Conservation (phyloP, 2,797 vertebrate species). For the Malacoctenus gilli region DNA sequence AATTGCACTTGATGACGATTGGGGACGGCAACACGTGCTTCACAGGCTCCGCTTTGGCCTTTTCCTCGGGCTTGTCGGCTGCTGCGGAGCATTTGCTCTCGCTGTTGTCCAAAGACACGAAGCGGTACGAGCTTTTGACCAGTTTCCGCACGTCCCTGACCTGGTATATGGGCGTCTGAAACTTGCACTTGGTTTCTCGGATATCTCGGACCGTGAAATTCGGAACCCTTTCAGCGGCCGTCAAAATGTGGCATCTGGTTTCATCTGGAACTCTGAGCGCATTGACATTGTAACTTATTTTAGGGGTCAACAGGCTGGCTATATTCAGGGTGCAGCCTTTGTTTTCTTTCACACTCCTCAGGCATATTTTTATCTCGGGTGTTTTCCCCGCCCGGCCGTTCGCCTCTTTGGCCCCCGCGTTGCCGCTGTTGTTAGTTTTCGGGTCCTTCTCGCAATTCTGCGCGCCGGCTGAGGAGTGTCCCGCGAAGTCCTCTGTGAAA, state of each 20-base stretch:
- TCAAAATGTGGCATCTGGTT: constrained; percentile 73
- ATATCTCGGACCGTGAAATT: constrained; percentile 92
- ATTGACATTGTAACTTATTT: constrained; percentile 79
- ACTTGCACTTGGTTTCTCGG: constrained; percentile 87
- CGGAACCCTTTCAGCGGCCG: constrained; percentile 84
- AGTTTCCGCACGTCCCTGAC: constrained; percentile 96
- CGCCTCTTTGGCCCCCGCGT: constrained; percentile 33
- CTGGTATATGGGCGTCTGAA: constrained; percentile 91
- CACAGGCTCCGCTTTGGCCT: constrained; percentile 70
- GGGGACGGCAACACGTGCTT: constrained; percentile 81
- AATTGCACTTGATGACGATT: constrained; percentile 92
- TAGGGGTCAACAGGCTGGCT: constrained; percentile 91
- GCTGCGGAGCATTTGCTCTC: constrained; percentile 56
- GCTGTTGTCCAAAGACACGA: constrained; percentile 83
- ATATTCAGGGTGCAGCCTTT: constrained; percentile 87
- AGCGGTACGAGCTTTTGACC: constrained; percentile 91
- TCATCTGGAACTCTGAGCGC: constrained; percentile 78
- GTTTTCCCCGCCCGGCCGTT: constrained; percentile 68
- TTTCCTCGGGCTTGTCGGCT: constrained; percentile 70
- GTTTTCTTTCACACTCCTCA: constrained; percentile 86
- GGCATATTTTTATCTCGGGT: constrained; percentile 92
- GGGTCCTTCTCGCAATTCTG: constrained; percentile 49
- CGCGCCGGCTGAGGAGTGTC: constrained; percentile 40
- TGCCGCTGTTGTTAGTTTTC: constrained; percentile 28
- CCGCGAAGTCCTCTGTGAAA: constrained; percentile 56